phyloP scores from a whole-genome alignment of 2,113 vertebrate genomes.

The Patagioenas fasciata region DNA sequence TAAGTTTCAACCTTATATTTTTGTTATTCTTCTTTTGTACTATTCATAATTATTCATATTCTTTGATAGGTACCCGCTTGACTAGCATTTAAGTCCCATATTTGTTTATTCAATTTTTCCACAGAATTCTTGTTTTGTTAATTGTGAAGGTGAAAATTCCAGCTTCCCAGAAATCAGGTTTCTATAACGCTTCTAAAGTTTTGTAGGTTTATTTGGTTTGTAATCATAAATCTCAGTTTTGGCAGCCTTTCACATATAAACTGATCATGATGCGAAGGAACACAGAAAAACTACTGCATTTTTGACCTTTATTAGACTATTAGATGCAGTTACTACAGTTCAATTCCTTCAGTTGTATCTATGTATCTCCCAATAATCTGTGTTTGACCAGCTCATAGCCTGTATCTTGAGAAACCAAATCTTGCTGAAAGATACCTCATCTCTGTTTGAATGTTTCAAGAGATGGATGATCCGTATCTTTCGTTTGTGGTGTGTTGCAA shows the following conservation, averaged over 20 bases:
- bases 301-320: neutral
- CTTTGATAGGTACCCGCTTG: neutral
- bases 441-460: neutral
- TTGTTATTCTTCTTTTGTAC: neutral
- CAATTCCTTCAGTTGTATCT: neutral
- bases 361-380: neutral
- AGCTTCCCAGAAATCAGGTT: neutral
- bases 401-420: neutral
- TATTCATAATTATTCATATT: neutral
- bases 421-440: neutral
- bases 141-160: neutral
- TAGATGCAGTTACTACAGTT: neutral
- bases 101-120: neutral
- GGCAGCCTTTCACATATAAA: neutral
- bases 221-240: neutral
- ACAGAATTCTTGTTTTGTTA: neutral
- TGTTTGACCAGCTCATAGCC: neutral
- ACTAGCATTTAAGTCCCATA: neutral
- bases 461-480: neutral
- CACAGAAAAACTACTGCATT: neutral
- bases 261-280: neutral
- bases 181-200: neutral
- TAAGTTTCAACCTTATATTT: neutral
- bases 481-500: neutral
- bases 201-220: neutral